Conservation (phyloP, 2,888 invertebrate genomes). For the Meandrusa payeni region DNA sequence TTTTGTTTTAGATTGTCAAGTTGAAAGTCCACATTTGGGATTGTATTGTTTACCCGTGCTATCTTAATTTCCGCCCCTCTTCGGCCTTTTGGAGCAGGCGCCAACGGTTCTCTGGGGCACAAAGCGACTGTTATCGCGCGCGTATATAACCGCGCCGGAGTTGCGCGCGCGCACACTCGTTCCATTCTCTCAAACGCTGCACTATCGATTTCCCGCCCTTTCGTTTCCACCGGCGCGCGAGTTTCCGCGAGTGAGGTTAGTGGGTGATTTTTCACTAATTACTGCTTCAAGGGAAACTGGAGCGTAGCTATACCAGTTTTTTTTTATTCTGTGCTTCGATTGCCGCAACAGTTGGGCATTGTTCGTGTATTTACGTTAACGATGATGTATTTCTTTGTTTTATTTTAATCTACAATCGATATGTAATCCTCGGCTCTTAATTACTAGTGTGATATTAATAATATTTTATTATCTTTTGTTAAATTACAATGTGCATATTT, state of each 20-base stretch:
- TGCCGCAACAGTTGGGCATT: slow-evolving; percentile 18
- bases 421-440: slow-evolving; percentile 1
- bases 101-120: slow-evolving; percentile 31
- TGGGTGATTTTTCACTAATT: slow-evolving; percentile 41
- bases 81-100: slow-evolving; percentile 32
- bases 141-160: slow-evolving; percentile 57
- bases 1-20: slow-evolving; percentile 14
- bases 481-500: neutral
- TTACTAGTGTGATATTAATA: neutral
- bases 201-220: slow-evolving; percentile 62
- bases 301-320: slow-evolving; percentile 22
- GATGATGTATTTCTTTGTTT: slow-evolving; percentile 10
- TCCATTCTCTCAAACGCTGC: slow-evolving; percentile 53
- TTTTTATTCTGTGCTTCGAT: slow-evolving; percentile 5
- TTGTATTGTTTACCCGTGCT: slow-evolving; percentile 22
- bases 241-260: slow-evolving; percentile 68
- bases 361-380: slow-evolving; percentile 13
- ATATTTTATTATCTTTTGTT: slow-evolving; percentile 2
- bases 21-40: slow-evolving; percentile 21
- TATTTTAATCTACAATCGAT: neutral
- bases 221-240: slow-evolving; percentile 59
- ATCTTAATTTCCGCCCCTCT: slow-evolving; percentile 34
- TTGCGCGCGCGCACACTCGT: slow-evolving; percentile 75
- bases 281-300: slow-evolving; percentile 24
- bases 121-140: slow-evolving; percentile 52